Evolutionary conservation across 1,140 invertebrate genomes (phyloP).

Genomic region (Chlorops oryzae): DNA sequence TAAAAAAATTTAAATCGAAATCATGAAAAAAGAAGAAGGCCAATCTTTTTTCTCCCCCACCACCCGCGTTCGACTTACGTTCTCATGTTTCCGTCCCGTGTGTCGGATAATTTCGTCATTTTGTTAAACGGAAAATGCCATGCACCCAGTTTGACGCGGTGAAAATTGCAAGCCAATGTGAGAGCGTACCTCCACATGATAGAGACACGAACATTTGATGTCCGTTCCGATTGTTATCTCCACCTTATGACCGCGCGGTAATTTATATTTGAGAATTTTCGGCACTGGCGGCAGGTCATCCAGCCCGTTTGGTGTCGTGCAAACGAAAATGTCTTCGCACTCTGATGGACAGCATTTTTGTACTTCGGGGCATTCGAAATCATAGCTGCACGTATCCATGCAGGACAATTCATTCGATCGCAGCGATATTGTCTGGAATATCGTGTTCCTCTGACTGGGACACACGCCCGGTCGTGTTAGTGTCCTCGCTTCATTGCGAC

Average conservation of each 20-base stretch:
- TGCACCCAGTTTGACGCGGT: slow-evolving; percentile 49
- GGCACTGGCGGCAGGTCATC: slow-evolving; percentile 45
- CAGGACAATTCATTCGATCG: slow-evolving; percentile 48
- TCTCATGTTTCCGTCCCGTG: too few species aligned
- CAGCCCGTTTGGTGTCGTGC: slow-evolving; percentile 49
- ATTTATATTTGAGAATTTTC: slow-evolving; percentile 29
- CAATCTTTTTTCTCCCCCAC: too few species aligned
- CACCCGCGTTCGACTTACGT: too few species aligned
- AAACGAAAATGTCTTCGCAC: slow-evolving; percentile 56
- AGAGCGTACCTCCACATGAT: slow-evolving; percentile 53
- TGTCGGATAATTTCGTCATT: too few species aligned
- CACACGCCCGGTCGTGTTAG: slow-evolving; percentile 21
- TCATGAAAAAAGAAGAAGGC: not conserved
- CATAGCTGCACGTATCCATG: slow-evolving; percentile 55
- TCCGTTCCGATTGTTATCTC: slow-evolving; percentile 40
- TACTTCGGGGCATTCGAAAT: slow-evolving; percentile 58
- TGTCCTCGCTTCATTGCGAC: not conserved
- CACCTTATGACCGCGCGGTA: slow-evolving; percentile 36
- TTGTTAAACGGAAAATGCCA: slow-evolving; percentile 53
- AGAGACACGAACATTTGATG: slow-evolving; percentile 28
- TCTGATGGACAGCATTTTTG: slow-evolving; percentile 60
- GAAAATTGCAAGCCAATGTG: slow-evolving; percentile 52
- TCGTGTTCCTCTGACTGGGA: slow-evolving; percentile 18
- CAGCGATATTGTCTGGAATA: slow-evolving; percentile 8
- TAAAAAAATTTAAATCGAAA: slow-evolving; percentile 22